These are phyloP conservation scores for Pangasius larnaudii DNA, from an alignment of 2,797 vertebrate genomes.

Conservation along the genomic window DNA sequence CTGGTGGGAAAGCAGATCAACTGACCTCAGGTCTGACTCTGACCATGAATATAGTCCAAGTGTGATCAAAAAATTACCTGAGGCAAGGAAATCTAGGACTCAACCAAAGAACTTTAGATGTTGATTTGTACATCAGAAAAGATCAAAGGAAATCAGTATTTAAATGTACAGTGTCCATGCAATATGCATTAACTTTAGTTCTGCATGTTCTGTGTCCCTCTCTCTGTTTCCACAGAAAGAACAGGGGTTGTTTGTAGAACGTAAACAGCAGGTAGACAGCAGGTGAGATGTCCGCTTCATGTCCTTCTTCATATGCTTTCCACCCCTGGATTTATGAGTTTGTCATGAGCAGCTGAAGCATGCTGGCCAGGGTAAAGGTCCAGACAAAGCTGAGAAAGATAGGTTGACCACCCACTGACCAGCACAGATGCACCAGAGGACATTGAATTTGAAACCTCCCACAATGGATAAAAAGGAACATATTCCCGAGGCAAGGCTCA, in stretches of 20 bases:
- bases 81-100: conserved; percentile 6
- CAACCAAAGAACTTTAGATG: not conserved
- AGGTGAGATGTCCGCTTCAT: conserved; percentile 72
- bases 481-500: not conserved
- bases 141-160: not conserved
- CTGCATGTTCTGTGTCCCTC: conserved; percentile 3
- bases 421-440: conserved; percentile 62
- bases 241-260: conserved; percentile 55
- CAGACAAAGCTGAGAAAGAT: conserved; percentile 27
- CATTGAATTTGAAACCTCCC: conserved; percentile 27
- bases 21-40: conserved; percentile 36
- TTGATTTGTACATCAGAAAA: not conserved
- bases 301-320: conserved; percentile 75
- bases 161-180: not conserved
- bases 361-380: conserved; percentile 67
- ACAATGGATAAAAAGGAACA: not conserved
- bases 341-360: conserved; percentile 66
- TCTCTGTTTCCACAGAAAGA: conserved; percentile 29
- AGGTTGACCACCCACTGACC: conserved; percentile 62
- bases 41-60: conserved; percentile 21
- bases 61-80: conserved; percentile 15
- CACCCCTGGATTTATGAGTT: conserved; percentile 75
- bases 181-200: not conserved
- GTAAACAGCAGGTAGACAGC: conserved; percentile 66
- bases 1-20: conserved; percentile 39